Evolutionary conservation across 2,797 vertebrate species (phyloP), one percentile per base, ranked within the genome.

Genomic region (Clarias laeviceps): DNA sequence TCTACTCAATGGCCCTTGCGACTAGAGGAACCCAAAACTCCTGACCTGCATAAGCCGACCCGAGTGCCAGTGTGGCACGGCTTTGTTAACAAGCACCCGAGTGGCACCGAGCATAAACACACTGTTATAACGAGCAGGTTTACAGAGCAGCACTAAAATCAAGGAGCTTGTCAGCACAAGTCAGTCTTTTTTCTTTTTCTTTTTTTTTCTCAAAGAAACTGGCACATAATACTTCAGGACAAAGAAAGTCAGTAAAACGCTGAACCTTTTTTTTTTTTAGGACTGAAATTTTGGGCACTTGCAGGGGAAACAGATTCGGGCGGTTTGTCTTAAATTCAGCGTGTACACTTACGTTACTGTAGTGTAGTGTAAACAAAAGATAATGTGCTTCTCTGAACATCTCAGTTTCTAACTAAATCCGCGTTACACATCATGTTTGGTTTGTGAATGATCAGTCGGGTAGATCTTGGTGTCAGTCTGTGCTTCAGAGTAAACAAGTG

Each of bases 31-130:
- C 85, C 83, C 14, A 72, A 82, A 45, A 81, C 88, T 37, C 83
- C 66, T 56, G 89, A 88, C 70, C 86, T 82, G 87, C 74, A 87
- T 89, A 83, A 83, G 40, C 76, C 69, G 74, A 90, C 88, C 29
- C 57, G 80, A 56, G 64, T 84, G 20, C 79, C 56, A 54, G 64
- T 82, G 82, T 78, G 79, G 54, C 57, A 37, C 84, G 73, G 79
- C 83, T 84, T 82, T 89, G 82, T 86, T 85, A 85, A 76, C 64
- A 85, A 82, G 84, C 62, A 40, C 81, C 37, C 56, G 1, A 74
- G 68, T 86, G 69, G 79, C n/a, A 34, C 29, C 32, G 22, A 76
- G 22, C 9, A 54, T 57, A 66, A 57, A 85, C 59, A 82, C 50
- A 32, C 22, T 11, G 7, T 69, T 74, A 69, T 27, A 72, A 85